Evolutionary conservation across 2,797 vertebrate genomes (phyloP).

Genomic region (Labroides dimidiatus): DNA sequence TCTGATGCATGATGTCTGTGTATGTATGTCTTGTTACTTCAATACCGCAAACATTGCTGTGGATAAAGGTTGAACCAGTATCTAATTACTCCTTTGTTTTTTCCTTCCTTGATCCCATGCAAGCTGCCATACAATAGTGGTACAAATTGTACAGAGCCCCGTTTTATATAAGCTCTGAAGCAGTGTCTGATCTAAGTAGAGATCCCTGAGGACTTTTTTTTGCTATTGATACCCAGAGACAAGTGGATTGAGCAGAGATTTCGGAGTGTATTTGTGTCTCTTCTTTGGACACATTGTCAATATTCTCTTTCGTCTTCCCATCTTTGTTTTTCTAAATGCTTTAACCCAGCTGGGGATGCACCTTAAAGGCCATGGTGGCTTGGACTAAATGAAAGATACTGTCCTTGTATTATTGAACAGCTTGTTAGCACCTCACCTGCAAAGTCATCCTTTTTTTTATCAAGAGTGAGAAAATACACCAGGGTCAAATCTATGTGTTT

Average conservation of each 20-base stretch:
- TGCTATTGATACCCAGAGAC: conserved; percentile 60
- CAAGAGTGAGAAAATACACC: background rate
- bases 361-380: conserved; percentile 4
- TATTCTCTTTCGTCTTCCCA: conserved; percentile 40
- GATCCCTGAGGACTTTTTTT: conserved; percentile 56
- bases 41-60: background rate
- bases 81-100: conserved; percentile 13
- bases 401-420: conserved; percentile 36
- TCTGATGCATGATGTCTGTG: no score
- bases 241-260: conserved; percentile 65
- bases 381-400: conserved; percentile 10
- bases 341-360: conserved; percentile 14
- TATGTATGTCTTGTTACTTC: no score
- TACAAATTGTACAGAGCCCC: conserved; percentile 29
- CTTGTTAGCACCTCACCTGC: conserved; percentile 30
- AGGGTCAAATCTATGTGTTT: conserved; percentile 7
- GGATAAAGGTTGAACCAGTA: background rate
- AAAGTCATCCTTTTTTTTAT: conserved; percentile 4
- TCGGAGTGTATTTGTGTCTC: conserved; percentile 44
- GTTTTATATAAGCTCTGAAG: conserved; percentile 34
- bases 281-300: conserved; percentile 66
- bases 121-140: conserved; percentile 13
- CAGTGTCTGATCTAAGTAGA: conserved; percentile 46
- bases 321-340: conserved; percentile 55
- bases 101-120: conserved; percentile 20